Evolutionary conservation across 2,113 vertebrate genomes (phyloP), one percentile per base, ranked within the genome.

Genomic region (Onychorhynchus coronatus): DNA sequence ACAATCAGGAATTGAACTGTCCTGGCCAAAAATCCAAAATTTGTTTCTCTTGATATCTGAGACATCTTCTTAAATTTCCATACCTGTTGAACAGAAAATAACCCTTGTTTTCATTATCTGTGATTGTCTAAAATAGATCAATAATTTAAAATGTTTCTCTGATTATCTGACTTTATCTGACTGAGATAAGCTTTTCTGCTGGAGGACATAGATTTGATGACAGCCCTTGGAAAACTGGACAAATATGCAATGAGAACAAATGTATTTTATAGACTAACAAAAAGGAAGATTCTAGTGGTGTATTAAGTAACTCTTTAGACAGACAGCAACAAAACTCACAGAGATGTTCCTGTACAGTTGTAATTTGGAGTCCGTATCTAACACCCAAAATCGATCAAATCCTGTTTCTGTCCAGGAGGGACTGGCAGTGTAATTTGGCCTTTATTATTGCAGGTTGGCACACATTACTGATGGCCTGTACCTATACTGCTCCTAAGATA

Each of bases 301-400:
- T 44, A 71, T 63, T 72, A 77, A 44, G 41, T 80, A 91, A 52
- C 5, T 50, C 39, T 75, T 78, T 52, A 89, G 52, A 50, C 24
- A 65, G 12, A 41, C 10, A 71, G 15, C 50, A 86, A 61, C 28
- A 47, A 73, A 78, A 62, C 14, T 28, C 44, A 56, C 4, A 42
- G 27, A 74, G 16, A 22, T 39, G 21, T 61, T 76, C 18, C 47
- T 63, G 8, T 24, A 33, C 7, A 47, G 14, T 6, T 68, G 11
- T 56, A 68, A 65, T 28, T 72, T 67, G 39, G 8, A 39, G 44
- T 35, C 23, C 19, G 4, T 82, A 2, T 28, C 8, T 23, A 3
- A 4, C 7, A 44, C 4, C 3, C 0, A 0, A 78, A 81, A 61
- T 5, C 0, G 0, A 44, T 42, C 41, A 77, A 18, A 10, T 55